Evolutionary conservation across 2,888 invertebrate genomes (phyloP).

Genomic region (Rhagonycha lutea): DNA sequence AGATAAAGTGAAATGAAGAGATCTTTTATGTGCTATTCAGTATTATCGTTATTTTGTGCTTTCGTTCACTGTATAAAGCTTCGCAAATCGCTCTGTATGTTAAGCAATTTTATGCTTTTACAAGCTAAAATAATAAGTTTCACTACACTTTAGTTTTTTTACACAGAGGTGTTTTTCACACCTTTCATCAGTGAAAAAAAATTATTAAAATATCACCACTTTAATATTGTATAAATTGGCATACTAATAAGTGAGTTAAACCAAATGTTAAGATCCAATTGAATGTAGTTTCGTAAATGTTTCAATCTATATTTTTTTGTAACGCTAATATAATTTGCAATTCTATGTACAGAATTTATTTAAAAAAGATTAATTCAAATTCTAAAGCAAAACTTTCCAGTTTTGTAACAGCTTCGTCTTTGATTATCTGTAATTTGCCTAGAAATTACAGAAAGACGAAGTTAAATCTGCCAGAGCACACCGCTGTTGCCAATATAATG

Average conservation of each 20-base stretch:
- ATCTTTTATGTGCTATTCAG: too few species aligned
- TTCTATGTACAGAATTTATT: neutral
- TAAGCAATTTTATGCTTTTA: too few species aligned
- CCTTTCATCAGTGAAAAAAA: too few species aligned
- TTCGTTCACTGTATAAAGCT: too few species aligned
- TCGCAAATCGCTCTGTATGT: too few species aligned
- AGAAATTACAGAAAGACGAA: slow-evolving; percentile 9
- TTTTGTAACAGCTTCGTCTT: slow-evolving; percentile 4
- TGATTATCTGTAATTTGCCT: slow-evolving; percentile 14
- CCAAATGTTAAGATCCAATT: neutral
- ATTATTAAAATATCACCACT: too few species aligned
- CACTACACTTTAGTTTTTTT: too few species aligned
- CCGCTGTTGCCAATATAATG: slow-evolving; percentile 22
- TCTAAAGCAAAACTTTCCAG: neutral
- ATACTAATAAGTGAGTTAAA: neutral
- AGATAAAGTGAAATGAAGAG: too few species aligned
- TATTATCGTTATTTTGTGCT: too few species aligned
- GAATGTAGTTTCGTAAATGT: neutral
- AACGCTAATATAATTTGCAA: neutral
- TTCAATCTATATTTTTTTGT: neutral
- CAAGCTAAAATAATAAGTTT: too few species aligned
- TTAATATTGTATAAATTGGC: too few species aligned
- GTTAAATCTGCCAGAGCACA: slow-evolving; percentile 17
- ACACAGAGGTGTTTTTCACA: too few species aligned
- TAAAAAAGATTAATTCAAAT: neutral